phyloP scores from a whole-genome alignment of 2,797 vertebrate genomes.

The Coluber constrictor region DNA sequence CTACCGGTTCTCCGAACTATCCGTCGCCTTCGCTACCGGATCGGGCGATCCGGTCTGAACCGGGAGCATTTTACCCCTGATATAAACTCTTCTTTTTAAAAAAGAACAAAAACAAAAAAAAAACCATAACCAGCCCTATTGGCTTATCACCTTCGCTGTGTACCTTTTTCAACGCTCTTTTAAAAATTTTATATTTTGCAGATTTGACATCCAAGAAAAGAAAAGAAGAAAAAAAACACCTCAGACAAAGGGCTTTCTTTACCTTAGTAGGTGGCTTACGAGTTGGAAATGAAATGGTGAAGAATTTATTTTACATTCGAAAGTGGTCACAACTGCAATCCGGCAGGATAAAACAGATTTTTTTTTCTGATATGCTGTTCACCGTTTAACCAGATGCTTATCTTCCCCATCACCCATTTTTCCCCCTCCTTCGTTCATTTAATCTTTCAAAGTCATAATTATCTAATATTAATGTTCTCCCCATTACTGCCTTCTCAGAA shows the following conservation, averaged over 20 bases:
- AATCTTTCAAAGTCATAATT: conserved; percentile 66
- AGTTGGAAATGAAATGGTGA: not conserved
- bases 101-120: not conserved
- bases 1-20: too few species aligned
- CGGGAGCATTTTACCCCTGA: too few species aligned
- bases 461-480: conserved; percentile 72
- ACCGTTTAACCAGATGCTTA: conserved; percentile 43
- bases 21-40: too few species aligned
- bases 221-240: fast-evolving
- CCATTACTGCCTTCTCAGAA: conserved; percentile 54
- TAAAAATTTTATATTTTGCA: not conserved
- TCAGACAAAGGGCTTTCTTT: not conserved
- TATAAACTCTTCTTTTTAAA: not conserved
- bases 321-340: not conserved
- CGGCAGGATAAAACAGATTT: conserved; percentile 31
- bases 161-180: not conserved
- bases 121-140: not conserved
- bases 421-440: conserved; percentile 37
- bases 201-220: not conserved
- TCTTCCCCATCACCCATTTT: conserved; percentile 32
- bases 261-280: not conserved
- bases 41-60: too few species aligned
- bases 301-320: not conserved
- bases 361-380: conserved; percentile 27
- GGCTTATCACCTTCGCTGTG: not conserved